Evolutionary conservation across 2,113 vertebrate species (phyloP).

Genomic region (Xiphophorus hellerii): DNA sequence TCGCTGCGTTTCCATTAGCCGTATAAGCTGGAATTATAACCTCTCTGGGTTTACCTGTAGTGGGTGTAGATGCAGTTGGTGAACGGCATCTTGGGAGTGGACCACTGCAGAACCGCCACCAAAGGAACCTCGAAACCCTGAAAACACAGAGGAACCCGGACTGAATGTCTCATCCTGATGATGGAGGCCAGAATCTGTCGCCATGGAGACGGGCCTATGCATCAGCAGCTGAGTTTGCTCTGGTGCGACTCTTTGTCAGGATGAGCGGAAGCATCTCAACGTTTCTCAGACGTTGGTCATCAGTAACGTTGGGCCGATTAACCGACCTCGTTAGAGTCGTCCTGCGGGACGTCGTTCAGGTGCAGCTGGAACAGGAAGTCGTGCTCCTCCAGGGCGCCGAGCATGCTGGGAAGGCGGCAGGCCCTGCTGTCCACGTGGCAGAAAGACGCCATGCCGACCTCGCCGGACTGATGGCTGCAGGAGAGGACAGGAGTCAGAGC

Average conservation of each 20-base stretch:
- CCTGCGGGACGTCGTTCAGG: conserved; percentile 81
- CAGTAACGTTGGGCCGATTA: too few relatives aligned
- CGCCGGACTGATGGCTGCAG: conserved; percentile 87
- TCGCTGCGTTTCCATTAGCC: too few relatives aligned
- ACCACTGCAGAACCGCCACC: conserved; percentile 93
- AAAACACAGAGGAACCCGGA: background rate
- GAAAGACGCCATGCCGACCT: conserved; percentile 89
- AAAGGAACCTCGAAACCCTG: conserved; percentile 93
- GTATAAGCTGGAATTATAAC: too few relatives aligned
- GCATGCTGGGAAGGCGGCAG: conserved; percentile 82
- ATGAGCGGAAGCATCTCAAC: too few relatives aligned
- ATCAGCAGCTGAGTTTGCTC: too few relatives aligned
- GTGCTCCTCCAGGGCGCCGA: conserved; percentile 89
- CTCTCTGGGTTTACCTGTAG: conserved; percentile 75
- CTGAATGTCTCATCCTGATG: too few relatives aligned
- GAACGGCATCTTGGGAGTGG: conserved; percentile 91
- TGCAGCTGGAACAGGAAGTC: conserved; percentile 92
- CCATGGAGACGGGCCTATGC: too few relatives aligned
- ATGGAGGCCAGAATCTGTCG: too few relatives aligned
- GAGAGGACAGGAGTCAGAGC: background rate
- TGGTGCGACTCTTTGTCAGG: too few relatives aligned
- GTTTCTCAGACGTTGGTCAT: too few relatives aligned
- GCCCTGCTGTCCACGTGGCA: conserved; percentile 81
- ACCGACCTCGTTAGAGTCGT: conserved; percentile 81
- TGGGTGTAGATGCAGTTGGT: conserved; percentile 93